Evolutionary conservation across 2,888 invertebrate genomes (phyloP), one percentile per base, ranked within the genome.

Genomic region (Ornithoptera priamus): DNA sequence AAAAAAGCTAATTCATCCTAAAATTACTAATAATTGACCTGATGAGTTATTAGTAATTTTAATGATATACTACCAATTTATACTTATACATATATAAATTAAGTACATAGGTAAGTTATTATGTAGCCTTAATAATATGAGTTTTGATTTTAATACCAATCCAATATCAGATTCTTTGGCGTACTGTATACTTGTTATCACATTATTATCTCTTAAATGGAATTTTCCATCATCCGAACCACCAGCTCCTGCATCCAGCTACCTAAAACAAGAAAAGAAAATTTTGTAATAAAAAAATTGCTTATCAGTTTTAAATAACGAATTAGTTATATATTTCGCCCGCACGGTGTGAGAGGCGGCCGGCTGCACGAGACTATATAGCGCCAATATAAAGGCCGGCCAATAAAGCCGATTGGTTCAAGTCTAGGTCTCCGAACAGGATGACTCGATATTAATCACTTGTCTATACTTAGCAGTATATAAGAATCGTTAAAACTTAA

Each of bases 351-450:
- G 67, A 82, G 20, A 70, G 3, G 4, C 69, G 59, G 53, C 74
- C 74, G 42, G 10, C 24, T 36, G 67, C 42, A 36, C 67, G 62
- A 67, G 62, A 63, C 57, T 67, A 67, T 68, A 62, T n/a, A 76
- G 76, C 74, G 56, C 66, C 67, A 77, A 77, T 77, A 76, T 82
- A 85, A 83, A 82, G 85, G 77, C 75, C 68, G 74, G 74, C 75
- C 78, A 80, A 83, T 84, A 86, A 82, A 82, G 62, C 50, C 78
- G 81, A 86, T 86, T 84, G 78, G 82, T 83, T 82, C 79, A 72
- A 78, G 80, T 81, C 81, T 83, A 81, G 75, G 79, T 74, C 72
- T 76, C 77, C 56, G 36, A 78, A 58, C 24, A 15, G 57, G 67
- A 62, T 62, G 46, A 56, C 24, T 62, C 57, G 57, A 67, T 68